Conservation (phyloP, 2,797 vertebrate genomes). For the Aotus griseimembra region DNA sequence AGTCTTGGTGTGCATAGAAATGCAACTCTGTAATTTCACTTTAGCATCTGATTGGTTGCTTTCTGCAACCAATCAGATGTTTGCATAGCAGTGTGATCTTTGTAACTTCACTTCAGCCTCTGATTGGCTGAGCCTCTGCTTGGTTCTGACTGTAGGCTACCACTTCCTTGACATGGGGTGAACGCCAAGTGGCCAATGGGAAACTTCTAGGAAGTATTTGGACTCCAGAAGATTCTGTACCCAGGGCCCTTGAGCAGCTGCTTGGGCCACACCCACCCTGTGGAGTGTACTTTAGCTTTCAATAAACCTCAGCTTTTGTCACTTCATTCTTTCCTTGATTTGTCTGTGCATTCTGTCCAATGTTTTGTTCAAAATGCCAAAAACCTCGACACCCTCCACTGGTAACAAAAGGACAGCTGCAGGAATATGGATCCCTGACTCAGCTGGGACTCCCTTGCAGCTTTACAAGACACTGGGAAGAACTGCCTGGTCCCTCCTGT, state of each 20-base stretch:
- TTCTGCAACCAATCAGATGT: too few species aligned
- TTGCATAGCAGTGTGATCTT: too few species aligned
- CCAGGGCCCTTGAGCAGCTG: neutral
- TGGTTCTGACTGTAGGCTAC: too few species aligned
- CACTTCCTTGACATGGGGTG: too few species aligned
- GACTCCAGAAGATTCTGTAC: too few species aligned
- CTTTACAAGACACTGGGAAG: neutral
- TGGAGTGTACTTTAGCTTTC: neutral
- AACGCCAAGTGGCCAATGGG: too few species aligned
- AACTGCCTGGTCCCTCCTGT: neutral
- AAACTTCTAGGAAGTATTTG: too few species aligned
- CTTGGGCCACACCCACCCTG: neutral
- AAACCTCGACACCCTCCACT: neutral
- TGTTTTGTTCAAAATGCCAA: neutral
- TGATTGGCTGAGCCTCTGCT: too few species aligned
- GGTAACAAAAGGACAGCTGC: neutral
- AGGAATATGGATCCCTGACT: neutral
- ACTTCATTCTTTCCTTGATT: neutral
- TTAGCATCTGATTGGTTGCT: too few species aligned
- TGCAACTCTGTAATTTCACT: too few species aligned
- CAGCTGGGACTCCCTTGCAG: neutral
- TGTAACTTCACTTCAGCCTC: too few species aligned
- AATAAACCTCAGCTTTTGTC: neutral
- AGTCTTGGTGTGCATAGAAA: too few species aligned
- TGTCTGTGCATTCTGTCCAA: neutral